phyloP scores from a whole-genome alignment of 2,113 vertebrate species.

The Oreochromis tanganicae region DNA sequence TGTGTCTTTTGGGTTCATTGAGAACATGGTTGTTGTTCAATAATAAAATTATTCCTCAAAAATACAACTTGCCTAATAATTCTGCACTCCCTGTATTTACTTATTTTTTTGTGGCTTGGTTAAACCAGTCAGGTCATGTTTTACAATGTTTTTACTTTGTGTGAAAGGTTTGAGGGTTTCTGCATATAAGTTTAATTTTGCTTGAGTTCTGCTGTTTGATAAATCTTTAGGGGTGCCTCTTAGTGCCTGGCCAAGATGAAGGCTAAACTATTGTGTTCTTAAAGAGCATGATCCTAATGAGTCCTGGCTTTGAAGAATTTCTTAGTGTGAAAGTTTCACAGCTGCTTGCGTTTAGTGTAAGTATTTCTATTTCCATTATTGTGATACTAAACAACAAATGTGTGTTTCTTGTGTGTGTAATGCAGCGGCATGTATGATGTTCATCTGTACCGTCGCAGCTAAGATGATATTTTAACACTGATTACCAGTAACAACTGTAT shows the following conservation, averaged over 20 bases:
- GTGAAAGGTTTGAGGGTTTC: background rate
- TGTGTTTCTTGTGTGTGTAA: background rate
- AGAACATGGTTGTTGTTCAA: too few relatives aligned
- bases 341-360: slow-evolving; percentile 35
- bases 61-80: too few relatives aligned
- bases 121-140: background rate
- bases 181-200: slow-evolving; percentile 2
- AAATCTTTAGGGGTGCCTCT: slow-evolving; percentile 45
- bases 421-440: slow-evolving; percentile 24
- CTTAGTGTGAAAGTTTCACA: slow-evolving; percentile 9
- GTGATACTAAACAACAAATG: background rate
- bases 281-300: slow-evolving; percentile 53
- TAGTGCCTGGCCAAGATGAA: slow-evolving; percentile 54
- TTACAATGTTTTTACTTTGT: background rate
- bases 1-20: too few relatives aligned
- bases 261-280: slow-evolving; percentile 49
- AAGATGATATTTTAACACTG: background rate
- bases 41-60: too few relatives aligned
- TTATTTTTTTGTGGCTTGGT: background rate
- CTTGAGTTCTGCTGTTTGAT: slow-evolving; percentile 44
- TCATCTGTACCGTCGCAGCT: background rate
- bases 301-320: slow-evolving; percentile 19
- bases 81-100: too few relatives aligned
- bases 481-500: background rate
- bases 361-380: slow-evolving; percentile 24